Evolutionary conservation across 2,797 vertebrate genomes (phyloP).

Genomic region (Fundulus diaphanus): DNA sequence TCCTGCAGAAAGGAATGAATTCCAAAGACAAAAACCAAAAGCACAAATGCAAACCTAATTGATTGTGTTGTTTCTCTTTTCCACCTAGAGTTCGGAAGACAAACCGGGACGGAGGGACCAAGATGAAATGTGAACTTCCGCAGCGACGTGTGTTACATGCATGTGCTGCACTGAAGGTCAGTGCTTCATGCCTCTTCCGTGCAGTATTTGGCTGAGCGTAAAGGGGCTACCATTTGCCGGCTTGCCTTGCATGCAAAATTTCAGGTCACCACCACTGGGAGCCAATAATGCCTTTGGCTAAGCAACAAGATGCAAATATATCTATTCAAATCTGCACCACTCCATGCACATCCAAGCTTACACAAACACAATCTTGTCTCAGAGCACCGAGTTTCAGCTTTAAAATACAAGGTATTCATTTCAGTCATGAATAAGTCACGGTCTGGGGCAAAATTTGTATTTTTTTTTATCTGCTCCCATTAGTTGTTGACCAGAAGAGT

Average conservation of each 20-base stretch:
- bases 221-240: slow-evolving; percentile 65
- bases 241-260: slow-evolving; percentile 79
- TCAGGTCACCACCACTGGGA: slow-evolving; percentile 78
- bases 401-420: slow-evolving; percentile 43
- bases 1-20: slow-evolving; percentile 9
- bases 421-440: slow-evolving; percentile 37
- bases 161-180: slow-evolving; percentile 66
- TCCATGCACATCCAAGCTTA: slow-evolving; percentile 54
- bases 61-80: slow-evolving; percentile 33
- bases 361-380: slow-evolving; percentile 49
- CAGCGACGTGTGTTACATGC: slow-evolving; percentile 49
- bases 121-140: slow-evolving; percentile 63
- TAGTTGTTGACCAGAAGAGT: slow-evolving; percentile 14
- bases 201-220: slow-evolving; percentile 56
- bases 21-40: slow-evolving; percentile 23
- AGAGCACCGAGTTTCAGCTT: slow-evolving; percentile 30
- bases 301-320: slow-evolving; percentile 84
- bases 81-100: slow-evolving; percentile 43
- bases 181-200: slow-evolving; percentile 44
- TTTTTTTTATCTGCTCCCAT: slow-evolving; percentile 16
- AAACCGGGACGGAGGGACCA: slow-evolving; percentile 36
- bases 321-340: slow-evolving; percentile 78
- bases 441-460: slow-evolving; percentile 22
- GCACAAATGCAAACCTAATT: slow-evolving; percentile 1
- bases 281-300: slow-evolving; percentile 78